Evolutionary conservation across 2,797 vertebrate species (phyloP).

Genomic region (Cryptoprocta ferox): DNA sequence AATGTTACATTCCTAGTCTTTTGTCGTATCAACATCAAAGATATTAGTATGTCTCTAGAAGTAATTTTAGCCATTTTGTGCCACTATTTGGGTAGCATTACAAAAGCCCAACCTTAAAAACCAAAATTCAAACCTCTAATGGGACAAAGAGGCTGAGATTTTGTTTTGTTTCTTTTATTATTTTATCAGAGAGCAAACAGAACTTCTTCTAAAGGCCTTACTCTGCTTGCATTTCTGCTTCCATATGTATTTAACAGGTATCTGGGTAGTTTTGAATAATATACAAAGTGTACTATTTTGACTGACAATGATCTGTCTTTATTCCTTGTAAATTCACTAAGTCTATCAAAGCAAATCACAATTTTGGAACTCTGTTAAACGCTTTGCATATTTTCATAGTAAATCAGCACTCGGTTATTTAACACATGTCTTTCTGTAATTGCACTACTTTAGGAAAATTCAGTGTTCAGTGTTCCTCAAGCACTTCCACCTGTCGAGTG

Average conservation of each 20-base stretch:
- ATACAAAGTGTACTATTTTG: slow-evolving; percentile 30
- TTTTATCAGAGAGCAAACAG: neutral
- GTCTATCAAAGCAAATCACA: slow-evolving; percentile 53
- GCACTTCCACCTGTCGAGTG: slow-evolving; percentile 52
- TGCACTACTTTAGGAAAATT: slow-evolving; percentile 68
- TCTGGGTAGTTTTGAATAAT: slow-evolving; percentile 17
- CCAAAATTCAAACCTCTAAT: neutral
- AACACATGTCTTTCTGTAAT: slow-evolving; percentile 75
- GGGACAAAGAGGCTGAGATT: neutral
- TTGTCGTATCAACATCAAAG: slow-evolving; percentile 26
- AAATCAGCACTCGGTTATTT: slow-evolving; percentile 67
- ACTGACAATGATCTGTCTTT: slow-evolving; percentile 56
- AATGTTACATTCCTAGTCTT: neutral
- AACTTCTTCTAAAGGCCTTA: neutral
- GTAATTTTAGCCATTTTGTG: neutral
- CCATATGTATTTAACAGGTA: neutral
- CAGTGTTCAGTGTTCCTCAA: slow-evolving; percentile 61
- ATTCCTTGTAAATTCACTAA: slow-evolving; percentile 53
- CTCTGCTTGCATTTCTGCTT: neutral
- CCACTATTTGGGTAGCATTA: neutral
- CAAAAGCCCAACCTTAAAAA: slow-evolving; percentile 29
- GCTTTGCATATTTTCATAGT: slow-evolving; percentile 66
- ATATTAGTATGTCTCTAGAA: neutral
- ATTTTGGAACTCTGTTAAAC: slow-evolving; percentile 61
- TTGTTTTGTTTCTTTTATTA: neutral